Percentiles rank a stretch among this genome's conserved stretches.
Evolutionary conservation across 2,113 vertebrate species (phyloP).

Genomic region (Anser brachyrhynchus): DNA sequence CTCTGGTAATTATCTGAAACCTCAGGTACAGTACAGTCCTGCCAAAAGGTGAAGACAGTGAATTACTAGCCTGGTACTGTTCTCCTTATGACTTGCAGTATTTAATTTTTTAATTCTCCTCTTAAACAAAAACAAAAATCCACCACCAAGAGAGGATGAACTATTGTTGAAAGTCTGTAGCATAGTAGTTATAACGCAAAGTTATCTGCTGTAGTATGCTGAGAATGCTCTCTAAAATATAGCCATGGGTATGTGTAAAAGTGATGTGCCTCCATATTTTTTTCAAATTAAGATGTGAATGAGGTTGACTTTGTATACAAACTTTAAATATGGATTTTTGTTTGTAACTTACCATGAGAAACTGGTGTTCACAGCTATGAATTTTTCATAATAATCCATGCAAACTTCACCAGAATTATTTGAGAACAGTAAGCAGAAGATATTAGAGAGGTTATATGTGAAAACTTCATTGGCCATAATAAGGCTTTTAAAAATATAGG

Average conservation of each 20-base stretch:
- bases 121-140: neutral
- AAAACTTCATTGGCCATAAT: neutral
- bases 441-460: neutral
- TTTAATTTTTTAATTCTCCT: neutral
- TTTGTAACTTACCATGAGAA: neutral
- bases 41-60: neutral
- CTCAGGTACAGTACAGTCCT: neutral
- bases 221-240: neutral
- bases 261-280: neutral
- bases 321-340: neutral
- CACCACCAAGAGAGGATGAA: neutral
- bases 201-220: neutral
- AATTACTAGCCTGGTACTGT: neutral
- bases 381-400: neutral
- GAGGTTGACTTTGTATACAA: neutral
- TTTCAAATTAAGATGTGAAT: neutral
- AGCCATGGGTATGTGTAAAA: neutral
- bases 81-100: neutral
- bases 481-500: neutral
- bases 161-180: neutral
- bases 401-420: neutral
- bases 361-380: neutral
- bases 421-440: neutral
- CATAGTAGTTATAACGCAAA: neutral
- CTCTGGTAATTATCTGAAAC: neutral